Conservation (phyloP, 2,113 vertebrate genomes). For the Larimichthys crocea region DNA sequence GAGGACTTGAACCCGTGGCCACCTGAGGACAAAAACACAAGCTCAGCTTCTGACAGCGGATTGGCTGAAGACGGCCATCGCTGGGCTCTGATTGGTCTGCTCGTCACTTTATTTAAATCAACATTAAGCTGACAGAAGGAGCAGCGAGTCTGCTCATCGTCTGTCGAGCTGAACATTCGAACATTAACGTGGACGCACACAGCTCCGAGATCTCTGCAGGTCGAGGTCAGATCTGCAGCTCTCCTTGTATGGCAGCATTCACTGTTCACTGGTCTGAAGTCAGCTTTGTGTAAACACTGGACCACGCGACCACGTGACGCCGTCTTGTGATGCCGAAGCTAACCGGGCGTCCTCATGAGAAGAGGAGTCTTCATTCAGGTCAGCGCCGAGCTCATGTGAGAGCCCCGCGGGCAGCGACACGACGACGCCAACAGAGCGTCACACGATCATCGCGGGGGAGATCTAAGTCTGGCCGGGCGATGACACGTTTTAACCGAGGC, state of each 20-base stretch:
- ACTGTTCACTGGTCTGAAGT: neutral
- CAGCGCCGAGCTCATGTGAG: constrained; percentile 16
- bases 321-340: constrained; percentile 13
- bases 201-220: no score
- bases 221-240: neutral
- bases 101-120: no score
- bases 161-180: no score
- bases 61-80: neutral
- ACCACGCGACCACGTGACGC: neutral
- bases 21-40: constrained; percentile 17
- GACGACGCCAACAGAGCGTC: no score
- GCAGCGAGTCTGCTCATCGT: no score
- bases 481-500: no score
- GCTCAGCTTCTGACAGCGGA: no score
- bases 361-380: constrained; percentile 17
- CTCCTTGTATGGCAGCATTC: constrained; percentile 35
- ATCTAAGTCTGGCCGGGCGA: no score
- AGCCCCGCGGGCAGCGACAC: constrained; percentile 1
- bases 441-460: no score
- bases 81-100: neutral
- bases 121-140: neutral
- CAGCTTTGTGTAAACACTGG: neutral
- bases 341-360: neutral
- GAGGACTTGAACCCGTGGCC: constrained; percentile 23
- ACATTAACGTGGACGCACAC: no score